A percentile compares a stretch with the other conserved stretches of the same genome.
phyloP scores from a whole-genome alignment of 2,888 invertebrate species.

The Coenonympha glycerion region DNA sequence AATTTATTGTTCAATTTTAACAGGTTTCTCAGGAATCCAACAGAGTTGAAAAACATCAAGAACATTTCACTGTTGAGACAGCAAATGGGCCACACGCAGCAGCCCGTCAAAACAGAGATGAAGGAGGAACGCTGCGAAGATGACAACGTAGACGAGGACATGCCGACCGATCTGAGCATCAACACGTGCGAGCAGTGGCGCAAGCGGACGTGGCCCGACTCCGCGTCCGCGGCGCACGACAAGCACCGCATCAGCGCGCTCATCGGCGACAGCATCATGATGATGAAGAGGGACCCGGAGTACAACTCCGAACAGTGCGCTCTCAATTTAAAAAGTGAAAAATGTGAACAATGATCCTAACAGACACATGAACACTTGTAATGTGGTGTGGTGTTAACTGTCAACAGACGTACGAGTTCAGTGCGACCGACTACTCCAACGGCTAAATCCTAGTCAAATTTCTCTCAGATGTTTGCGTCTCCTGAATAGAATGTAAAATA shows the following conservation, averaged over 20 bases:
- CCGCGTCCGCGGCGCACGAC: constrained; percentile 50
- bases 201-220: constrained; percentile 60
- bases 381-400: constrained; percentile 31
- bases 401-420: constrained; percentile 13
- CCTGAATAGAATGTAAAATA: constrained; percentile 39
- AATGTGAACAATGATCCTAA: constrained; percentile 71
- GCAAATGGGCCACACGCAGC: constrained; percentile 81
- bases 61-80: constrained; percentile 92
- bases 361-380: constrained; percentile 29
- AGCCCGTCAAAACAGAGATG: constrained; percentile 66
- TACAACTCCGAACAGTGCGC: constrained; percentile 64
- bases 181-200: constrained; percentile 69
- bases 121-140: constrained; percentile 69
- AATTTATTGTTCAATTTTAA: constrained; percentile 25
- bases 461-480: constrained; percentile 65
- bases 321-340: constrained; percentile 71
- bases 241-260: constrained; percentile 73
- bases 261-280: constrained; percentile 64
- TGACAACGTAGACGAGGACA: constrained; percentile 77
- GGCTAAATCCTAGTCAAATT: constrained; percentile 66
- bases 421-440: constrained; percentile 47
- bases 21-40: constrained; percentile 94
- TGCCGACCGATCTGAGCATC: constrained; percentile 83
- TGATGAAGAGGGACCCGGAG: constrained; percentile 66
- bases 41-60: constrained; percentile 94